Evolutionary conservation across 2,888 invertebrate genomes (phyloP).

Genomic region (Rapana venosa): DNA sequence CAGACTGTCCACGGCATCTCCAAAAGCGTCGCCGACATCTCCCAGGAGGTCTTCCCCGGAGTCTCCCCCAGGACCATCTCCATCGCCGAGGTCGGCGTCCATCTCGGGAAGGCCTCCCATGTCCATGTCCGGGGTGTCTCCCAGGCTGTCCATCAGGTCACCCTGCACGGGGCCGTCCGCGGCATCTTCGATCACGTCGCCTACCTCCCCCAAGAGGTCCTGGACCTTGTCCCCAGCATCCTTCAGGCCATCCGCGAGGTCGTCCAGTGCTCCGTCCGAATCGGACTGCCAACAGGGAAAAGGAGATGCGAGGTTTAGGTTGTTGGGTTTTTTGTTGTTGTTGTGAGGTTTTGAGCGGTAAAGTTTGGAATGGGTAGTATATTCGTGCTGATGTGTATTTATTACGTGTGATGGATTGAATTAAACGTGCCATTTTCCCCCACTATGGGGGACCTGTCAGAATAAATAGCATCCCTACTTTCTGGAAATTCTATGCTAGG

Average conservation of each 20-base stretch:
- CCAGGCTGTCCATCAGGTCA: not conserved
- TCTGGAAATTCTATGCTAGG: too few relatives aligned
- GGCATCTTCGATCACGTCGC: not conserved
- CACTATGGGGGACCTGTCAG: too few relatives aligned
- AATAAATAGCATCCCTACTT: too few relatives aligned
- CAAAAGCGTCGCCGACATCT: constrained; percentile 5
- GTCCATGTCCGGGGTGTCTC: constrained; percentile 1
- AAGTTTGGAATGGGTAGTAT: too few relatives aligned
- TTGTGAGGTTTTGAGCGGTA: not conserved
- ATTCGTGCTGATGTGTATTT: not conserved
- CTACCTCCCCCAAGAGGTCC: constrained; percentile 27
- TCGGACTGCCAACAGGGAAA: not conserved
- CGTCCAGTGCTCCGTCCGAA: constrained; percentile 31
- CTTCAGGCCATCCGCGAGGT: constrained; percentile 32
- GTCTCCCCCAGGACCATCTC: not conserved
- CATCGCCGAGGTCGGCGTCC: constrained; percentile 26
- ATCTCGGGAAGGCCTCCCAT: not conserved
- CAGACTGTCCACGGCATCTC: not conserved
- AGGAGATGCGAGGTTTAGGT: not conserved
- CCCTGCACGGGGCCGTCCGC: not conserved
- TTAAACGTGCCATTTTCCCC: too few relatives aligned
- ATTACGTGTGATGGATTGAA: not conserved
- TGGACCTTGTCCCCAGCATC: constrained; percentile 29
- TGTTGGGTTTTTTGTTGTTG: not conserved
- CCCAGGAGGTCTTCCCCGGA: not conserved